Percentiles rank a stretch among this genome's conserved stretches.
These are phyloP conservation scores for Agrilus planipennis DNA, from an alignment of 1,140 invertebrate species.

Conservation along the genomic window DNA sequence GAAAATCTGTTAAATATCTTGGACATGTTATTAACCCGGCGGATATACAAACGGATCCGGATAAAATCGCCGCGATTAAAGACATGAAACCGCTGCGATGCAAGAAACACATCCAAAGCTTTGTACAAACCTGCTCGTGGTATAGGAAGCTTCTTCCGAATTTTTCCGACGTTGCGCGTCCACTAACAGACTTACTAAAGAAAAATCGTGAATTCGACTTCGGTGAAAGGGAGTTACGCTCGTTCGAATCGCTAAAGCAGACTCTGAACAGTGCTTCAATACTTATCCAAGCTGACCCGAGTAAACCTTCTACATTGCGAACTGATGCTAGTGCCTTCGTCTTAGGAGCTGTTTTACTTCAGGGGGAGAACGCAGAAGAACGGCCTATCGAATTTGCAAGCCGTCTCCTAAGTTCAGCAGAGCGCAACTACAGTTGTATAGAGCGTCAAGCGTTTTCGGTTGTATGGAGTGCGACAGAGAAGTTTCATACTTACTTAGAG, in stretches of 20 bases:
- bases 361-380: too few species aligned
- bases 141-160: slow-evolving; percentile 9
- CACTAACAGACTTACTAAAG: slow-evolving; percentile 11
- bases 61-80: slow-evolving; percentile 1
- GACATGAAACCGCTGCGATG: background rate
- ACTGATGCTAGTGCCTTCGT: slow-evolving; percentile 5
- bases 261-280: slow-evolving; percentile 13
- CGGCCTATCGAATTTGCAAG: too few species aligned
- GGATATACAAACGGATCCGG: background rate
- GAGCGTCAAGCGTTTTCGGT: too few species aligned
- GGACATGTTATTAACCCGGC: background rate
- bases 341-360: too few species aligned
- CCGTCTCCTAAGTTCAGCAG: too few species aligned
- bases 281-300: slow-evolving; percentile 6
- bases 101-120: background rate
- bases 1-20: slow-evolving; percentile 6
- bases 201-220: slow-evolving; percentile 13
- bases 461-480: too few species aligned
- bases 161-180: slow-evolving; percentile 12
- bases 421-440: too few species aligned
- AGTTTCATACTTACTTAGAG: slow-evolving; percentile 19
- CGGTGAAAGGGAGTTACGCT: slow-evolving; percentile 5
- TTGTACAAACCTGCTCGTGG: slow-evolving; percentile 4
- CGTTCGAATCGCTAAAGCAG: slow-evolving; percentile 14
- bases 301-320: background rate